Conservation (phyloP, 2,797 vertebrate genomes). For the Erethizon dorsatum region DNA sequence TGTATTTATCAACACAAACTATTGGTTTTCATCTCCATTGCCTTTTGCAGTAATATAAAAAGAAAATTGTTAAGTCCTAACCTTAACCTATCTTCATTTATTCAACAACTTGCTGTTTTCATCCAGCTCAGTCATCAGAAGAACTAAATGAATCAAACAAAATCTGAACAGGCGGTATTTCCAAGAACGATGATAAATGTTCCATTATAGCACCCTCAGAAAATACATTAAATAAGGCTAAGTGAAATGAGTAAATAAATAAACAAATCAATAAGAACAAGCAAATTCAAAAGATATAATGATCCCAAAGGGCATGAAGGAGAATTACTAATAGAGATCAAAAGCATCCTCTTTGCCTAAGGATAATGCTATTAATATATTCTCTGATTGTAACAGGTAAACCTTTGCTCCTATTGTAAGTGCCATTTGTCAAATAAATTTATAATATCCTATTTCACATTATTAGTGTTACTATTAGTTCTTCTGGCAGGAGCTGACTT, state of each 20-base stretch:
- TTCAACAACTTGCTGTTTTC: background rate
- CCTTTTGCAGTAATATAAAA: constrained; percentile 14
- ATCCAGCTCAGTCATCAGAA: background rate
- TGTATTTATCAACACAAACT: background rate
- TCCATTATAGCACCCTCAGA: background rate
- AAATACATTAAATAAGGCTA: background rate
- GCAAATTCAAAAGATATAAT: constrained; percentile 43
- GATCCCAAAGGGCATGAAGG: background rate
- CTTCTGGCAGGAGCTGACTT: background rate
- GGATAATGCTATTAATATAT: background rate
- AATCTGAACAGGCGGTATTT: background rate
- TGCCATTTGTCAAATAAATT: constrained; percentile 55
- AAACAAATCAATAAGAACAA: background rate
- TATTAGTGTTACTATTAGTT: constrained; percentile 45
- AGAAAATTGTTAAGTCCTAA: background rate
- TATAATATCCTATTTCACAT: constrained; percentile 49
- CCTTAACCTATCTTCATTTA: background rate
- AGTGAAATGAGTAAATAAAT: background rate
- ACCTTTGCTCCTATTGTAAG: constrained; percentile 49
- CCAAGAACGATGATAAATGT: constrained; percentile 7
- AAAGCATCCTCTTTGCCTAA: background rate
- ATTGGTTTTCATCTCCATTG: constrained; percentile 13
- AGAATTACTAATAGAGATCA: constrained; percentile 40
- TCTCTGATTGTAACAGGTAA: constrained; percentile 61
- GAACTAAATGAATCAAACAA: constrained; percentile 15